These are phyloP conservation scores for Vultur gryphus DNA, from an alignment of 2,797 vertebrate species.

Conservation along the genomic window DNA sequence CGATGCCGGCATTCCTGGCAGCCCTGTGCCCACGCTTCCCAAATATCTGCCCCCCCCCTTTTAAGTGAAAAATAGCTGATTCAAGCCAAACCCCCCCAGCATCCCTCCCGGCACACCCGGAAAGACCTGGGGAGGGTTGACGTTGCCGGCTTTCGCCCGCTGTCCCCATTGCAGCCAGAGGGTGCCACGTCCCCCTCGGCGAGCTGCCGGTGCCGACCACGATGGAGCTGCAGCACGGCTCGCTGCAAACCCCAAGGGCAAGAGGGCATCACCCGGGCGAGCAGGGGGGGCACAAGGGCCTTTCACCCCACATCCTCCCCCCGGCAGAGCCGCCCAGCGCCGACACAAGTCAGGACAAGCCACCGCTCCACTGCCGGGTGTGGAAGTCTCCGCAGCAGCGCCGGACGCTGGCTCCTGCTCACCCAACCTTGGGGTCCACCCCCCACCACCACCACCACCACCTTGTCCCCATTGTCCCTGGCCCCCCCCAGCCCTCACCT, in stretches of 20 bases:
- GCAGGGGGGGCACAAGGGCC: not conserved
- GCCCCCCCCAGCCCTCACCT: conserved; percentile 37
- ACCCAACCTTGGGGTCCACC: not conserved
- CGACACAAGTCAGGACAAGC: not conserved
- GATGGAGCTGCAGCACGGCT: not conserved
- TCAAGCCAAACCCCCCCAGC: not conserved
- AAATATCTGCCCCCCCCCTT: not conserved
- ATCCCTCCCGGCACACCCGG: not conserved
- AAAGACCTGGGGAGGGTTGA: rapidly evolving
- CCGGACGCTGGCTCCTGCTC: not conserved
- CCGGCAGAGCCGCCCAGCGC: not conserved
- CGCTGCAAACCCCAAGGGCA: not conserved
- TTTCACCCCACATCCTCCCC: not conserved
- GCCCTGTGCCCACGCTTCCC: not conserved
- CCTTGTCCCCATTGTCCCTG: not conserved
- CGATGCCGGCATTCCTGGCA: rapidly evolving
- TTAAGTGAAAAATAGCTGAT: not conserved
- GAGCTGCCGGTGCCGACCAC: rapidly evolving
- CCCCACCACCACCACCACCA: no score
- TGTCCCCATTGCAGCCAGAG: not conserved
- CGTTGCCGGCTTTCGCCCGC: rapidly evolving
- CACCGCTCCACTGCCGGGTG: not conserved
- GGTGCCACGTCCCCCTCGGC: not conserved
- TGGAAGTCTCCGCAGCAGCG: not conserved
- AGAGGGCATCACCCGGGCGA: not conserved